Evolutionary conservation across 2,113 vertebrate genomes (phyloP).

Genomic region (Prolemur simus): DNA sequence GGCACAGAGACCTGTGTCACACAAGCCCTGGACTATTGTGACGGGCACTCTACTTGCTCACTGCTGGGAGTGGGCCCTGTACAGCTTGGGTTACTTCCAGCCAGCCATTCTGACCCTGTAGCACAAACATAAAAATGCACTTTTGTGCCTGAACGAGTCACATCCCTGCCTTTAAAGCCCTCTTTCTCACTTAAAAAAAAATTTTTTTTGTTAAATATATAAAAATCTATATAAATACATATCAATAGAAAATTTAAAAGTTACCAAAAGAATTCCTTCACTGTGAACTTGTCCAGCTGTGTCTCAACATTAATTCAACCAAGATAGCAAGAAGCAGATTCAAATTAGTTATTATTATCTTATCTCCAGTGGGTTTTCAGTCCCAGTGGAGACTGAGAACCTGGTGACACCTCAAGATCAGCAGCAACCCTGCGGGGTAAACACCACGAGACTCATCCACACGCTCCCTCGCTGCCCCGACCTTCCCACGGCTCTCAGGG

Average conservation of each 20-base stretch:
- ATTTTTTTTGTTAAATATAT: too few species aligned
- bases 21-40: neutral
- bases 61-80: neutral
- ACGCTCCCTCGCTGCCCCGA: too few species aligned
- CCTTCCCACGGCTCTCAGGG: neutral
- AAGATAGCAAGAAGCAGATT: neutral
- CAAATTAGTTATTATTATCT: neutral
- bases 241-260: neutral
- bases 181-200: neutral
- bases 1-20: neutral
- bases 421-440: neutral
- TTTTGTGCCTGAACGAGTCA: neutral
- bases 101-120: neutral
- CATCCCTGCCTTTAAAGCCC: neutral
- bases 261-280: neutral
- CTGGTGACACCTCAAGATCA: neutral
- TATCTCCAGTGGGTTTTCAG: neutral
- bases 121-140: neutral
- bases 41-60: fast-evolving
- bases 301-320: neutral
- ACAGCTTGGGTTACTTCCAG: neutral
- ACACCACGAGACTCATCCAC: neutral
- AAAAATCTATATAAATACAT: neutral
- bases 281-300: neutral
- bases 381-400: neutral